Conservation (phyloP, 2,797 vertebrate species). For the Ciconia nigra region DNA sequence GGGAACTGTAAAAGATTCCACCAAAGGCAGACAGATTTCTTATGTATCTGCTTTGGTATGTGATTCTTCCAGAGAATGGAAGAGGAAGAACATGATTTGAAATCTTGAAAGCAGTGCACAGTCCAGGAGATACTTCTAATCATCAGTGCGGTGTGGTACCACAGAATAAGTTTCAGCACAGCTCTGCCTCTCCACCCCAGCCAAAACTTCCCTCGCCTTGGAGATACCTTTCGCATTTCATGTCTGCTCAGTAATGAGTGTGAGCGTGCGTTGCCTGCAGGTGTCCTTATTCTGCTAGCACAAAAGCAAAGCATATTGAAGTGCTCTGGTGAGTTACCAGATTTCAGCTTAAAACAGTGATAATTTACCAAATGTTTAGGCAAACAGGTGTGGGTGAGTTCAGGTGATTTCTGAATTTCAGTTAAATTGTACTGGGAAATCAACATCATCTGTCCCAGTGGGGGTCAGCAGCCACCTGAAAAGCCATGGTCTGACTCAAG, state of each 20-base stretch:
- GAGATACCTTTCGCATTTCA: neutral
- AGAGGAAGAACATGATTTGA: neutral
- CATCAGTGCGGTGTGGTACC: neutral
- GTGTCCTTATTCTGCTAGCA: neutral
- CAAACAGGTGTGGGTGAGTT: neutral
- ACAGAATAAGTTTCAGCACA: neutral
- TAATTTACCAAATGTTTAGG: neutral
- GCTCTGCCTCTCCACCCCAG: neutral
- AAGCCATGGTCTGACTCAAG: rapidly evolving
- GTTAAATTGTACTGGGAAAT: neutral
- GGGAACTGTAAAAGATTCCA: neutral
- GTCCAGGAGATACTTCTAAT: neutral
- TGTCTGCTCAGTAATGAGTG: neutral
- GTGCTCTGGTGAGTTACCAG: neutral
- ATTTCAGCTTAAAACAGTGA: neutral
- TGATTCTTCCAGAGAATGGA: neutral
- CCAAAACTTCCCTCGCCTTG: neutral
- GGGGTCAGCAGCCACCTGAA: neutral
- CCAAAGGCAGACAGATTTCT: neutral
- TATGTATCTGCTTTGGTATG: neutral
- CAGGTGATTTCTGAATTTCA: neutral
- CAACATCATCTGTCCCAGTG: rapidly evolving
- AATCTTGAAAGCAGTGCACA: neutral
- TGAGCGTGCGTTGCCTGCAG: neutral
- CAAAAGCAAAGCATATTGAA: neutral